Evolutionary conservation across 2,888 invertebrate species (phyloP), one percentile per base, ranked within the genome.

Genomic region (Hypsopygia costalis): DNA sequence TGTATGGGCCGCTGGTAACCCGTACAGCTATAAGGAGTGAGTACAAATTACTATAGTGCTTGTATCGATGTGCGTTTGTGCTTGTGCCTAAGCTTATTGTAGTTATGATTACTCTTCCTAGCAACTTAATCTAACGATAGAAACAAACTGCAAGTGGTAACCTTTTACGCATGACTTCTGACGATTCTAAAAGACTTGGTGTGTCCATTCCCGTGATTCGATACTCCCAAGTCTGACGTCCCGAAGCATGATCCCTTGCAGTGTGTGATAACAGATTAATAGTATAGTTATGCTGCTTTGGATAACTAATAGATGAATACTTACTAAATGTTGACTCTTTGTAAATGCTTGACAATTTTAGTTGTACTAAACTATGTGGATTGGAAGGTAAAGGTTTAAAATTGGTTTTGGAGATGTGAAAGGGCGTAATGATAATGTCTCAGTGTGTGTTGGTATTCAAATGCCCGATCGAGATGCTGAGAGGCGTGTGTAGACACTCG

Each of bases 401-500:
- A 77, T 83, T 87, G 85, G 82, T 85, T 81, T 72, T 86, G 85
- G 74, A 79, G 81, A 82, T 83, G 77, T 85, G 79, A 80, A 83
- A 82, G 85, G 81, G 80, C 80, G 81, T 81, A 75, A 79, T 77
- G 73, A 75, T 76, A 58, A 69, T 75, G 69, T 76, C 66, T 81
- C 74, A 78, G 85, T 87, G 87, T 91, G 92, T 92, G 92, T 92
- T 92, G 92, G 92, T 92, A 92, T 92, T 92, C 92, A 92, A 92
- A 92, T 92, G 92, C 88, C 86, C 88, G 88, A 88, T 86, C 83
- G 86, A 81, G 85, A 86, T 86, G 88, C 87, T 87, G 86, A 81
- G 68, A 67, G 79, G 80, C 78, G 78, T 61, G 64, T 66, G 67
- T 64, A 68, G 65, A 55, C 55, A 66, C 68, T 64, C 72, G 81